Evolutionary conservation across 1,140 invertebrate species (phyloP).

Genomic region (Drosophila persimilis): DNA sequence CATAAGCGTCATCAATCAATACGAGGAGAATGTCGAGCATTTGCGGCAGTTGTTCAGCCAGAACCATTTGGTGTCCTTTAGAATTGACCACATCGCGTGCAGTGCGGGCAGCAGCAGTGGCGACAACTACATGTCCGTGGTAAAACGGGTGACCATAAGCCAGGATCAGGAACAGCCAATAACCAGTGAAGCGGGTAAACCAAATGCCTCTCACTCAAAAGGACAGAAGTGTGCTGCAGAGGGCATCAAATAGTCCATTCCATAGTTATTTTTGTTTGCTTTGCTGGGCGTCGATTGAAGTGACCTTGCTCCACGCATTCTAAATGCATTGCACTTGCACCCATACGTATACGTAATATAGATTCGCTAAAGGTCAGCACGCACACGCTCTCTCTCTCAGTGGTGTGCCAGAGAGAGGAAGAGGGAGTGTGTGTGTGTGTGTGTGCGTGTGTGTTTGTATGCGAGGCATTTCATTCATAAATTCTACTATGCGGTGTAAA

Average conservation of each 20-base stretch:
- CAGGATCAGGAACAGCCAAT: slow-evolving; percentile 14
- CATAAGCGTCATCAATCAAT: slow-evolving; percentile 37
- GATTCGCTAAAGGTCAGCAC: slow-evolving; percentile 74
- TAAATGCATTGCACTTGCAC: slow-evolving; percentile 64
- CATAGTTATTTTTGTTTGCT: slow-evolving; percentile 36
- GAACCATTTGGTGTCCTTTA: slow-evolving; percentile 66
- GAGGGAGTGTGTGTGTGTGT: slow-evolving; percentile 13
- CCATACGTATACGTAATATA: slow-evolving; percentile 71
- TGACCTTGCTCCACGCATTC: slow-evolving; percentile 77
- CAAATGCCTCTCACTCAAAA: neutral
- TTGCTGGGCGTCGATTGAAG: slow-evolving; percentile 39
- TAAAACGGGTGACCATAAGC: slow-evolving; percentile 79
- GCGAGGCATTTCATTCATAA: slow-evolving; percentile 68
- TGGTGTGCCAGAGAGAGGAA: neutral
- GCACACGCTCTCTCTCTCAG: slow-evolving; percentile 42
- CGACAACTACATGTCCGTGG: slow-evolving; percentile 82
- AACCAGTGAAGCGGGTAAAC: slow-evolving; percentile 51
- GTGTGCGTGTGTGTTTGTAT: slow-evolving; percentile 29
- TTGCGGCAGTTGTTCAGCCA: slow-evolving; percentile 58
- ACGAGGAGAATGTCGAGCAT: slow-evolving; percentile 74
- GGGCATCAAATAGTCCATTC: slow-evolving; percentile 10
- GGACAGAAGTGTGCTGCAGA: neutral
- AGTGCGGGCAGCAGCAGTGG: slow-evolving; percentile 77
- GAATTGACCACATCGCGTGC: slow-evolving; percentile 67
- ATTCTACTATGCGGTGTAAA: slow-evolving; percentile 60